A percentile compares a stretch with the other conserved stretches of the same genome.
These are phyloP conservation scores for Athene cunicularia DNA, from an alignment of 2,113 vertebrate genomes.

Conservation along the genomic window DNA sequence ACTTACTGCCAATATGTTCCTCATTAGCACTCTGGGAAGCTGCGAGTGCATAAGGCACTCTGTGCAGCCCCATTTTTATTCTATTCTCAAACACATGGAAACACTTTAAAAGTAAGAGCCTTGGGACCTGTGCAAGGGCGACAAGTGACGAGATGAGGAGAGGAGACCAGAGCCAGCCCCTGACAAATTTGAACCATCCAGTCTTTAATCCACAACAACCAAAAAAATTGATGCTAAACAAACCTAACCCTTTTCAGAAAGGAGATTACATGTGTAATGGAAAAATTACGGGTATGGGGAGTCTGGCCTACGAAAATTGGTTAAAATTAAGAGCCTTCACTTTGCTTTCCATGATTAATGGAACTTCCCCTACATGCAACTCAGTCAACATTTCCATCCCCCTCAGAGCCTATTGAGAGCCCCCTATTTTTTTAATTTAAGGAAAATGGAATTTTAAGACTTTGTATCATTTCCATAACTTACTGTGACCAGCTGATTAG, in stretches of 20 bases:
- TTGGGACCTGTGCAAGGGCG: constrained; percentile 55
- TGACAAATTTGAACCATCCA: constrained; percentile 72
- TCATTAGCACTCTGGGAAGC: constrained; percentile 73
- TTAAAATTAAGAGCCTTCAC: constrained; percentile 51
- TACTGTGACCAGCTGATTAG: neutral
- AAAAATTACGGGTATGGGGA: constrained; percentile 50
- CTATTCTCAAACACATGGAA: constrained; percentile 66
- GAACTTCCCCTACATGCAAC: constrained; percentile 39
- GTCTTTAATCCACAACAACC: constrained; percentile 33
- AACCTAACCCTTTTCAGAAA: constrained; percentile 6
- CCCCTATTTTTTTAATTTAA: neutral
- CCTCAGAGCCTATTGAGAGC: constrained; percentile 16
- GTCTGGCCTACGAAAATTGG: constrained; percentile 41
- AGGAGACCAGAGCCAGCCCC: constrained; percentile 50
- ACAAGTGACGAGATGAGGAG: constrained; percentile 67
- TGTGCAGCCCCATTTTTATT: constrained; percentile 46
- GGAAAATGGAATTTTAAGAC: constrained; percentile 32
- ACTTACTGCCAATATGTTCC: constrained; percentile 58
- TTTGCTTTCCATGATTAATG: constrained; percentile 66
- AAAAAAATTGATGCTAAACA: neutral
- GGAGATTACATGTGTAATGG: constrained; percentile 57
- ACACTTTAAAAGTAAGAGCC: constrained; percentile 61
- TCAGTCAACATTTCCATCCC: constrained; percentile 55
- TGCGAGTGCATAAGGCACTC: constrained; percentile 58
- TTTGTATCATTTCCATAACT: constrained; percentile 19